Base-by-base conservation (phyloP, 2,797 vertebrate species). In the Microctenopoma stevenorrisi region DNA sequence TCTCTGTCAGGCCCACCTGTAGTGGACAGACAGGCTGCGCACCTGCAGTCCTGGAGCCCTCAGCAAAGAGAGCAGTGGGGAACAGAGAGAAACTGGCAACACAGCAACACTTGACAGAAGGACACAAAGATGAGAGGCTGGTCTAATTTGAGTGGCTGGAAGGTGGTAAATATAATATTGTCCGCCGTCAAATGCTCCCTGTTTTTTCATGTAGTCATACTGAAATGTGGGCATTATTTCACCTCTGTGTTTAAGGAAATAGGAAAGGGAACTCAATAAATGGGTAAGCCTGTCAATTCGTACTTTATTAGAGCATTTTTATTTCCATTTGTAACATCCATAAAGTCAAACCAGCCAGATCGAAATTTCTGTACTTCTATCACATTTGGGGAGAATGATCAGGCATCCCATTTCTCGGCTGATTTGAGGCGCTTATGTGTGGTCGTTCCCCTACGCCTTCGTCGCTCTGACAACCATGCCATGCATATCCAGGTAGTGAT, bases 401-500 rank as follows among this genome's bases (percentile, higher is more conserved):
- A 69, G 81, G 87, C 76, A 80, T 85, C 85, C 82, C 72, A 87
- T 91, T 90, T 86, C 86, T 84, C 72, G 56, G 82, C 73, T 85
- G 87, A 89, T 88, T 90, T 86, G 86, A 76, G 81, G 75, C 68
- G 78, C 78, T 87, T 84, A 68, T 68, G 83, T 79, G 83, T 52
- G 50, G 66, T 77, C 18, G 42, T 89, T 86, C 90, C 90, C 88
- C 71, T 48, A 82, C 77, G 86, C 76, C 83, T 82, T 86, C 70
- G 75, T 89, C 68, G 67, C 82, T 89, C 85, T 87, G 87, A 93
- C 89, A 93, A 89, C 88, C 88, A 69, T 89, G 88, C 88, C 86
- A 88, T 88, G 88, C 90, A 88, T 85, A 93, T 89, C 91, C 85
- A 90, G 88, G 91, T 93, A 87, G 85, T 81, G 88, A 90, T 93